Evolutionary conservation across 1,140 invertebrate genomes (phyloP).

Genomic region (Drosophila malerkotliana): DNA sequence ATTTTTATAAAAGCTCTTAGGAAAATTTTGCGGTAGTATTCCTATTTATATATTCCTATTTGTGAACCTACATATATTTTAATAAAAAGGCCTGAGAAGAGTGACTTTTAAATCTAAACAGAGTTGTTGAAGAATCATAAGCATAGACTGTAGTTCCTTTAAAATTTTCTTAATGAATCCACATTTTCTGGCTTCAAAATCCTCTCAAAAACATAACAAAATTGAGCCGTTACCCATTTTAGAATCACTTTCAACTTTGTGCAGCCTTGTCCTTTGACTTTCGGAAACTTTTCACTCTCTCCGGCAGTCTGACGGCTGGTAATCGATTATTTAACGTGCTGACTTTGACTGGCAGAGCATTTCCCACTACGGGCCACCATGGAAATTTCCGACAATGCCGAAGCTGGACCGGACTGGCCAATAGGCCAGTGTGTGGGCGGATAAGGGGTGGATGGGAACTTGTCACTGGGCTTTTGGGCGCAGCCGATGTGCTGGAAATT

Average conservation of each 20-base stretch:
- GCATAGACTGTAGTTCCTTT: no score
- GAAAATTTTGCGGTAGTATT: no score
- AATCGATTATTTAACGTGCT: conserved; percentile 52
- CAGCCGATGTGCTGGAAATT: conserved; percentile 19
- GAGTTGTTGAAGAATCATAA: not conserved
- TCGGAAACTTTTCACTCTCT: conserved; percentile 32
- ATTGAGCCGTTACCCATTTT: conserved; percentile 24
- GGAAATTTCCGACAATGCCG: conserved; percentile 34
- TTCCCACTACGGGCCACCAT: conserved; percentile 15
- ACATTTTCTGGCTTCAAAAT: not conserved
- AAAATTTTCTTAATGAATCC: no score
- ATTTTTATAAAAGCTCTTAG: not conserved
- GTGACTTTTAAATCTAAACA: not conserved
- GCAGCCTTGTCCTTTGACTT: conserved; percentile 22
- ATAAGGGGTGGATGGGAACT: conserved; percentile 7
- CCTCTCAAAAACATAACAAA: not conserved
- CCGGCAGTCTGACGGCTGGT: conserved; percentile 28
- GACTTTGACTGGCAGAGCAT: conserved; percentile 47
- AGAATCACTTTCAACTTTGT: conserved; percentile 29
- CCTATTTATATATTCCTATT: not conserved
- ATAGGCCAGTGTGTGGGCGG: conserved; percentile 1
- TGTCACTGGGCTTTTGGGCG: conserved; percentile 24
- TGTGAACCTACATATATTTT: not conserved
- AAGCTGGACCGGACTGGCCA: conserved; percentile 32
- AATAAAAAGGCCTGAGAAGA: not conserved